Percentiles rank a stretch among this genome's conserved stretches.
Evolutionary conservation across 2,797 vertebrate genomes (phyloP).

Genomic region (Betta splendens): DNA sequence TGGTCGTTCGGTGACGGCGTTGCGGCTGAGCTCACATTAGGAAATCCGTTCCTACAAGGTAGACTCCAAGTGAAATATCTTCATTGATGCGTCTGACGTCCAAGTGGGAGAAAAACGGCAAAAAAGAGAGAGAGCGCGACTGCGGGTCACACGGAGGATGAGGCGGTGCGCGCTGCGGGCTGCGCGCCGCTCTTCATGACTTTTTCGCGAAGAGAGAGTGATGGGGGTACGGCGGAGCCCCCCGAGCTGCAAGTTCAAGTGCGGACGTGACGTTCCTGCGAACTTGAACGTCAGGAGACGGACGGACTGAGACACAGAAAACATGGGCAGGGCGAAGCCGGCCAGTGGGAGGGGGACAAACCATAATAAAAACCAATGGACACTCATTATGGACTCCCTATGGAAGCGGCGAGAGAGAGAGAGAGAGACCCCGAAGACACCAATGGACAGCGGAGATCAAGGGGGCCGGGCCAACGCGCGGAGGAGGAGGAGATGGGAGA

Average conservation of each 20-base stretch:
- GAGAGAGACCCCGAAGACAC: slow-evolving; percentile 84
- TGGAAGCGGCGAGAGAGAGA: slow-evolving; percentile 81
- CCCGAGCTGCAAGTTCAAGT: slow-evolving; percentile 99
- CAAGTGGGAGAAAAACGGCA: slow-evolving; percentile 69
- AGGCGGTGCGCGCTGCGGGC: slow-evolving; percentile 88
- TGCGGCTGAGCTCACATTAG: slow-evolving; percentile 95
- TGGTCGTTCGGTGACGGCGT: slow-evolving; percentile 86
- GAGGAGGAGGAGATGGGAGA: slow-evolving; percentile 41
- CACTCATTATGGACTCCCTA: slow-evolving; percentile 94
- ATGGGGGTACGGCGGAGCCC: slow-evolving; percentile 88
- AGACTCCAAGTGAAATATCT: slow-evolving; percentile 93
- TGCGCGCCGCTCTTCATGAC: slow-evolving; percentile 94
- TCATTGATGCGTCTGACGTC: slow-evolving; percentile 97
- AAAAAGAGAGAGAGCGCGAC: slow-evolving; percentile 66
- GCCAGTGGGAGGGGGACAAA: slow-evolving; percentile 88
- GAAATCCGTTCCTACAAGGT: slow-evolving; percentile 91
- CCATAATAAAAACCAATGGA: slow-evolving; percentile 91
- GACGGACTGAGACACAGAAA: slow-evolving; percentile 92
- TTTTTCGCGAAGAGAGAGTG: slow-evolving; percentile 81
- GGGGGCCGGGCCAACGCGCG: slow-evolving; percentile 75
- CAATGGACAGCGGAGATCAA: slow-evolving; percentile 86
- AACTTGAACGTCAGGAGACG: slow-evolving; percentile 99
- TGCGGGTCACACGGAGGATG: slow-evolving; percentile 91
- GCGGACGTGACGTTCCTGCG: slow-evolving; percentile 99
- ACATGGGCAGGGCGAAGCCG: slow-evolving; percentile 92